These are phyloP conservation scores for Athalia cordata DNA, from an alignment of 2,888 invertebrate species.

Conservation along the genomic window DNA sequence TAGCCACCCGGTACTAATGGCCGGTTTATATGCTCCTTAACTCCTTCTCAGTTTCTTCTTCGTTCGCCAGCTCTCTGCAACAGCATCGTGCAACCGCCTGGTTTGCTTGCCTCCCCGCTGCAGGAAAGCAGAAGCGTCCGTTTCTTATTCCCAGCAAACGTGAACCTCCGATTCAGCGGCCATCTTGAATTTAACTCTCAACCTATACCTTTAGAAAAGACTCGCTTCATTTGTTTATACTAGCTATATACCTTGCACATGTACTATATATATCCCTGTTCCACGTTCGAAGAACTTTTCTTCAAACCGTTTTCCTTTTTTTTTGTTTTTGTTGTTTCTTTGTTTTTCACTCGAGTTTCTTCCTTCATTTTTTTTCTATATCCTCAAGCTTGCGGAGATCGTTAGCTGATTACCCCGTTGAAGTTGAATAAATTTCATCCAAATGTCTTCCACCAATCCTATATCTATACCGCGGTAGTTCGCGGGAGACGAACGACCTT, in stretches of 20 bases:
- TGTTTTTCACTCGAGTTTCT: neutral
- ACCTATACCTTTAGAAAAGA: conserved; percentile 10
- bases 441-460: conserved; percentile 18
- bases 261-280: neutral
- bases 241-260: conserved; percentile 2
- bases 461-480: neutral
- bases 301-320: too few species aligned
- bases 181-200: conserved; percentile 10
- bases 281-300: too few species aligned
- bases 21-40: conserved; percentile 70
- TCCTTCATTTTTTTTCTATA: conserved; percentile 28
- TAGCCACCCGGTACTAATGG: conserved; percentile 70
- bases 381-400: conserved; percentile 10
- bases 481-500: conserved; percentile 39
- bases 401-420: conserved; percentile 39
- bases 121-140: too few species aligned
- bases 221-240: conserved; percentile 43
- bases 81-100: too few species aligned
- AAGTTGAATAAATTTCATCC: conserved; percentile 39
- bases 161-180: conserved; percentile 23
- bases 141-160: conserved; percentile 25
- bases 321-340: too few species aligned
- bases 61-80: too few species aligned
- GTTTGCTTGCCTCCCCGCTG: too few species aligned
- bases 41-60: conserved; percentile 47